phyloP scores from a whole-genome alignment of 2,113 vertebrate species.

The Pteronura brasiliensis region DNA sequence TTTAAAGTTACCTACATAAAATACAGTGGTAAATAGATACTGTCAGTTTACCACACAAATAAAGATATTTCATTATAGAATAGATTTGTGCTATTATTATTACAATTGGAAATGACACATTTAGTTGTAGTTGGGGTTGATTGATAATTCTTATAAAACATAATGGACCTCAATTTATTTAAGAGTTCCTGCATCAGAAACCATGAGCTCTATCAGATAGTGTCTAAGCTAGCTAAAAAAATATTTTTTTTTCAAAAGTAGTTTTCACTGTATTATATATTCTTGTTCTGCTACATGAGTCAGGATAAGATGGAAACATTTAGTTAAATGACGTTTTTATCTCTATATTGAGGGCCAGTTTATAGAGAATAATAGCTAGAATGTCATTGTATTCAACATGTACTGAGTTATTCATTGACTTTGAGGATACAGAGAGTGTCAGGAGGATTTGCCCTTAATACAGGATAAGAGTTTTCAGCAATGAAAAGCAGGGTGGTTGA shows the following conservation, averaged over 20 bases:
- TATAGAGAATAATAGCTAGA: constrained; percentile 38
- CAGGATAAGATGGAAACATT: constrained; percentile 23
- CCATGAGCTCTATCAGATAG: not conserved
- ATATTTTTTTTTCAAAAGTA: not conserved
- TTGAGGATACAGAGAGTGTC: not conserved
- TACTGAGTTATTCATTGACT: not conserved
- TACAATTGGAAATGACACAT: not conserved
- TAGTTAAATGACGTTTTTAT: constrained; percentile 51
- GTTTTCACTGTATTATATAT: not conserved
- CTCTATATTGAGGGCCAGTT: not conserved
- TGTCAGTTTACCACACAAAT: not conserved
- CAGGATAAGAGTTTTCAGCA: not conserved
- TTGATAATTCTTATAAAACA: constrained; percentile 2
- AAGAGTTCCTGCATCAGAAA: not conserved
- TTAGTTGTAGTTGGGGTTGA: not conserved
- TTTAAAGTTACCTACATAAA: not conserved
- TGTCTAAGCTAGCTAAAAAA: not conserved
- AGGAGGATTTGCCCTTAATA: not conserved
- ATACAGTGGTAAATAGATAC: not conserved
- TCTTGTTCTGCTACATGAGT: constrained; percentile 31
- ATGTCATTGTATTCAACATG: not conserved
- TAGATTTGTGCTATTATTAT: not conserved
- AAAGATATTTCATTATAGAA: not conserved
- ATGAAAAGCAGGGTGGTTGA: not conserved
- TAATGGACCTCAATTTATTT: not conserved